These are phyloP conservation scores for Catostylus mosaicus DNA, from an alignment of 30 jellyfish, hydroid and myxozoan species.

Conservation along the genomic window DNA sequence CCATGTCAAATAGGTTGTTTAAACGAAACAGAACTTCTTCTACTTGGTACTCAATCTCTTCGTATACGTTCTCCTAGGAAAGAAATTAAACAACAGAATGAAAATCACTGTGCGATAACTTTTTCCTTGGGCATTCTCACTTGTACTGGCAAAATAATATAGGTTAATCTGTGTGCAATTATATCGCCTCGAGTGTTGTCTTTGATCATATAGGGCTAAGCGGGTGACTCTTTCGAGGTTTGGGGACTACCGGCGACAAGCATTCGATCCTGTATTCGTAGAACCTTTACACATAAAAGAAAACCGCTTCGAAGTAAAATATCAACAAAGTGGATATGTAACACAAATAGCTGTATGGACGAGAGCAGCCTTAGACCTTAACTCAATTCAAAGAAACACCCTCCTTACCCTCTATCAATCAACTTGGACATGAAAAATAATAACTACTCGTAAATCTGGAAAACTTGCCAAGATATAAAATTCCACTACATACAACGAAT, in stretches of 20 bases:
- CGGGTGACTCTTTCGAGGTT: slow-evolving; percentile 1
- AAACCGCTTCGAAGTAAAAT: no score
- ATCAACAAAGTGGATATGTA: no score
- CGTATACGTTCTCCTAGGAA: slow-evolving; percentile 53
- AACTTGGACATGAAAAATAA: no score
- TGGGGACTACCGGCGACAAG: neutral
- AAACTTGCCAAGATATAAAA: no score
- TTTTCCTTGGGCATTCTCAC: neutral
- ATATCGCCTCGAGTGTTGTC: neutral
- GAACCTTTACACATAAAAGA: no score
- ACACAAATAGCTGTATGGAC: no score
- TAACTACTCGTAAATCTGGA: no score
- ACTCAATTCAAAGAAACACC: no score
- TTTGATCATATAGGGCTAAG: neutral
- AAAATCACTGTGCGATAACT: neutral
- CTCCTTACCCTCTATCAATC: no score
- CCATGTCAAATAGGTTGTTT: slow-evolving; percentile 60
- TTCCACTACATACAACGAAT: no score
- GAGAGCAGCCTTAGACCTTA: no score
- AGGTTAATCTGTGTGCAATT: neutral
- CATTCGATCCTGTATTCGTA: neutral
- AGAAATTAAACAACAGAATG: neutral
- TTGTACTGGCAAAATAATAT: neutral
- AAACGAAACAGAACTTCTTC: slow-evolving; percentile 67
- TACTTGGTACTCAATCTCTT: slow-evolving; percentile 68